Evolutionary conservation across 2,888 invertebrate genomes (phyloP).

Genomic region (Parnassius apollo): DNA sequence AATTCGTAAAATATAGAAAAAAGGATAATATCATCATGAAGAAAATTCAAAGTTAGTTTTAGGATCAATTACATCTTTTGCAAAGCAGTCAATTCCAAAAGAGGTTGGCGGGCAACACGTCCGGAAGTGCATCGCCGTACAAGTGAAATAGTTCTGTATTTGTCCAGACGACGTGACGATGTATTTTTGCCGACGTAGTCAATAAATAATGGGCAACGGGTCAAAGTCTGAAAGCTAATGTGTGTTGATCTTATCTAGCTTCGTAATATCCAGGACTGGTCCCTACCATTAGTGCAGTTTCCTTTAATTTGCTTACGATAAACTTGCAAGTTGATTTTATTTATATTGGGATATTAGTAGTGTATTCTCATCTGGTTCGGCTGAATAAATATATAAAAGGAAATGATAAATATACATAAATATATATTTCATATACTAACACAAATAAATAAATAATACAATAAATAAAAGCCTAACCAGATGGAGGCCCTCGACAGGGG

Average conservation of each 20-base stretch:
- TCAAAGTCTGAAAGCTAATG: slow-evolving; percentile 70
- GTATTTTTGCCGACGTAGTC: slow-evolving; percentile 69
- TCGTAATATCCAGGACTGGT: slow-evolving; percentile 47
- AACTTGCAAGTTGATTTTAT: slow-evolving; percentile 7
- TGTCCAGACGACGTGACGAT: slow-evolving; percentile 44
- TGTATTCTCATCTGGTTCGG: too few relatives aligned
- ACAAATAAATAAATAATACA: too few relatives aligned
- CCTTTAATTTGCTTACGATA: not conserved
- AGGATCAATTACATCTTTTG: too few relatives aligned
- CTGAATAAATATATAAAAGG: too few relatives aligned
- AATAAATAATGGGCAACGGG: slow-evolving; percentile 65
- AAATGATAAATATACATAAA: too few relatives aligned
- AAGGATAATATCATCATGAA: too few relatives aligned
- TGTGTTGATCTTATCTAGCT: slow-evolving; percentile 67
- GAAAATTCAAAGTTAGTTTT: too few relatives aligned
- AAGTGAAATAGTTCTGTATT: slow-evolving; percentile 26
- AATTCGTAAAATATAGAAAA: too few relatives aligned
- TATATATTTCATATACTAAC: too few relatives aligned
- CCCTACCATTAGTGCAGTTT: slow-evolving; percentile 37
- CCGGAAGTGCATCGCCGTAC: slow-evolving; percentile 4
- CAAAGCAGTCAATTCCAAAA: slow-evolving; percentile 1
- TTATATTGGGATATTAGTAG: too few relatives aligned
- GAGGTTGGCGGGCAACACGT: slow-evolving; percentile 6
- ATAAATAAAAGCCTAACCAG: too few relatives aligned
- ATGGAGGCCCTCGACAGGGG: too few relatives aligned